phyloP scores from a whole-genome alignment of 2,888 invertebrate genomes.

The Buathra laborator region DNA sequence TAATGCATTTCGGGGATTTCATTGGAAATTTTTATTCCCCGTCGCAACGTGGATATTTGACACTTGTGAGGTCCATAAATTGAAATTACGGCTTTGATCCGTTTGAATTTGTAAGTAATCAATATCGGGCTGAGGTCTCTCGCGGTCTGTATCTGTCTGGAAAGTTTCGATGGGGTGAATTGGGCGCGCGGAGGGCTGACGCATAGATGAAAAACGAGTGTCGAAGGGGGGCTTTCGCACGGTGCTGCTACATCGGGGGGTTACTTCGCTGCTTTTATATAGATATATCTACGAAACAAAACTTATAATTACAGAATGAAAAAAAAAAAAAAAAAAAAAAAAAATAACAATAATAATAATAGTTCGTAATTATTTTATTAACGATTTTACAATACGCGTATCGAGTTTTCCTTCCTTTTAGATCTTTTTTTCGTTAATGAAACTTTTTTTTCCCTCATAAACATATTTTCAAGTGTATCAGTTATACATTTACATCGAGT shows the following conservation, averaged over 20 bases:
- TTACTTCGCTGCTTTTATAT: not conserved
- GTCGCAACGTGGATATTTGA: not conserved
- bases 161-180: not conserved
- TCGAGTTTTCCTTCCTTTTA: no score
- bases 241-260: not conserved
- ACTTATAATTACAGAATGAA: no score
- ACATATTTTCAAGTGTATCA: no score
- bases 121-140: not conserved
- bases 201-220: not conserved
- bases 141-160: not conserved
- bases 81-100: not conserved
- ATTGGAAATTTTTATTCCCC: no score
- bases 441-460: no score
- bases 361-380: no score
- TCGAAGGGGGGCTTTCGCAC: not conserved
- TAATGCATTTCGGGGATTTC: no score
- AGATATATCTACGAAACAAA: not conserved
- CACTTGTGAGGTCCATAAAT: not conserved
- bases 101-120: not conserved
- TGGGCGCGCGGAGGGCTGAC: not conserved
- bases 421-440: no score
- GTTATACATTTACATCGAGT: no score
- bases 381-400: no score
- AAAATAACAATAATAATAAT: no score
- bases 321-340: no score